Evolutionary conservation across 1,140 invertebrate species (phyloP).

Genomic region (Drosophila athabasca): DNA sequence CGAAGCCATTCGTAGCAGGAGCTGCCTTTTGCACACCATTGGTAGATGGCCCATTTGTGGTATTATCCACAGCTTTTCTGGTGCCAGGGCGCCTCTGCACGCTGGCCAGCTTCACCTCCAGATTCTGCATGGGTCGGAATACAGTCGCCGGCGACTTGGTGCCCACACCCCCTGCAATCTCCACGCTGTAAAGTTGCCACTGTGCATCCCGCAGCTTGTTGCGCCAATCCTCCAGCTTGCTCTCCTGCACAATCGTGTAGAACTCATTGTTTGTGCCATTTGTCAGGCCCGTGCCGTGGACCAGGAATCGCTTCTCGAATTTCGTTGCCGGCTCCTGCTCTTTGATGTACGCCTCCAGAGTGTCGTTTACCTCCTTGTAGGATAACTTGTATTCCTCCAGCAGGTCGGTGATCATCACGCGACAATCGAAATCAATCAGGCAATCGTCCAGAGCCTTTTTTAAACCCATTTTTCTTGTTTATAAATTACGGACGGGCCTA

Average conservation of each 20-base stretch:
- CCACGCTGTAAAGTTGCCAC: slow-evolving; percentile 69
- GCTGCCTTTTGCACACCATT: slow-evolving; percentile 33
- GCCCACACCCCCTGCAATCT: slow-evolving; percentile 72
- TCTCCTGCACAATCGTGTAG: slow-evolving; percentile 70
- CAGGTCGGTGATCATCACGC: slow-evolving; percentile 73
- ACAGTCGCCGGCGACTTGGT: slow-evolving; percentile 62
- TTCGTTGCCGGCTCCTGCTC: slow-evolving; percentile 43
- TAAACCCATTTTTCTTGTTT: slow-evolving; percentile 53
- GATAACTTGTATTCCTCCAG: slow-evolving; percentile 72
- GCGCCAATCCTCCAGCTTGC: slow-evolving; percentile 67
- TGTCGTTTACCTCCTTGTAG: slow-evolving; percentile 66
- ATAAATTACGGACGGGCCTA: neutral
- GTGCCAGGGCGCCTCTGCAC: slow-evolving; percentile 30
- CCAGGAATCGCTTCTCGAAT: slow-evolving; percentile 68
- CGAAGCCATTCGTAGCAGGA: neutral
- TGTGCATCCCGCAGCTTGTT: slow-evolving; percentile 65
- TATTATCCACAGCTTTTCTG: too few relatives aligned
- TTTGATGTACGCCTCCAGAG: slow-evolving; percentile 57
- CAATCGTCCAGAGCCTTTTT: slow-evolving; percentile 70
- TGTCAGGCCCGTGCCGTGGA: slow-evolving; percentile 50
- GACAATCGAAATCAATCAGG: slow-evolving; percentile 71
- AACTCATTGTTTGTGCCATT: slow-evolving; percentile 39
- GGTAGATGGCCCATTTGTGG: neutral
- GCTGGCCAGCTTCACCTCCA: slow-evolving; percentile 51
- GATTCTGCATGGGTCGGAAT: slow-evolving; percentile 70